Evolutionary conservation across 2,888 invertebrate species (phyloP).

Genomic region (Ferdinandea cuprea): DNA sequence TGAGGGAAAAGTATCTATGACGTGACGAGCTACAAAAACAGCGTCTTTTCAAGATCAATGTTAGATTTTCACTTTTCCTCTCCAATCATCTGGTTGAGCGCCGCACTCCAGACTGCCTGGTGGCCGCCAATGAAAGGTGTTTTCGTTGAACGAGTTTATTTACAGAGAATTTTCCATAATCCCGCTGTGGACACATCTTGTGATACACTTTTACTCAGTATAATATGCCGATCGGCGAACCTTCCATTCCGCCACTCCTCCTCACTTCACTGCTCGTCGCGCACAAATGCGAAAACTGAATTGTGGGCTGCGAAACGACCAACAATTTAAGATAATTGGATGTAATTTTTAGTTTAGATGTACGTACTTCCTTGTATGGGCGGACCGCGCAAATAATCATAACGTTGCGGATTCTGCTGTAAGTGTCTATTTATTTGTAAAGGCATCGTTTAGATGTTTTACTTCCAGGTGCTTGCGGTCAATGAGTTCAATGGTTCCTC

Average conservation of each 20-base stretch:
- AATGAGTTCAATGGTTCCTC: too few species aligned
- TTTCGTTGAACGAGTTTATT: conserved; percentile 58
- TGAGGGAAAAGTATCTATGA: conserved; percentile 18
- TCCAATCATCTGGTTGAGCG: conserved; percentile 6
- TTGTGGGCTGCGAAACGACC: conserved; percentile 19
- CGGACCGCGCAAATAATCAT: conserved; percentile 21
- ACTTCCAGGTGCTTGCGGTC: conserved; percentile 7
- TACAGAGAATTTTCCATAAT: conserved; percentile 53
- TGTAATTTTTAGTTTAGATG: conserved; percentile 27
- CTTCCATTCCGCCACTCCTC: not conserved
- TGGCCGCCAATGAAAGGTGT: conserved; percentile 36
- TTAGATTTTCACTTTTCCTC: conserved; percentile 63
- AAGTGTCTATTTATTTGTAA: not conserved
- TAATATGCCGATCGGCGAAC: conserved; percentile 16
- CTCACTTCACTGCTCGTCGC: not conserved
- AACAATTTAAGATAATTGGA: conserved; percentile 52
- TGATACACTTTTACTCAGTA: conserved; percentile 67
- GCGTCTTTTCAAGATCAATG: conserved; percentile 68
- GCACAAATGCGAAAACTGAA: conserved; percentile 43
- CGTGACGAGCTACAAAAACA: conserved; percentile 1
- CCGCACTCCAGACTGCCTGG: not conserved
- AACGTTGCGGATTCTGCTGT: conserved; percentile 8
- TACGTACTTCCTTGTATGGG: conserved; percentile 58
- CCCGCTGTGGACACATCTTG: conserved; percentile 57
- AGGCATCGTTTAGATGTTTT: conserved; percentile 1